Base-by-base conservation (phyloP, 1,140 invertebrate genomes). In the Drosophila ogumai region DNA sequence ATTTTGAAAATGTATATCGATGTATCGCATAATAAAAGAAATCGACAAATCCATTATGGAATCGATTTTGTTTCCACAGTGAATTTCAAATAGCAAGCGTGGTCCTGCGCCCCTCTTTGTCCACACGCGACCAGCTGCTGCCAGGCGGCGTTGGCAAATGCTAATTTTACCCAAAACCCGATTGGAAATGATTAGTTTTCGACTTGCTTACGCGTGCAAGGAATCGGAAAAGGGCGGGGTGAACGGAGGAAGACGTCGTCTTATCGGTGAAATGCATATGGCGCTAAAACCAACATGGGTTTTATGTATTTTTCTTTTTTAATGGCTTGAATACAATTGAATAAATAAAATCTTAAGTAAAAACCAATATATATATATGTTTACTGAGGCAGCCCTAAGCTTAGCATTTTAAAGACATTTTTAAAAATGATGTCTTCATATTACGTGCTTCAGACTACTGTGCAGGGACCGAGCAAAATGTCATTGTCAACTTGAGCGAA, bases 131-230 rank as follows among this genome's bases (percentile, higher is more conserved):
- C 58, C 81, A 82, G 81, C 81, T 84, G 81, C 65, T 76, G 72
- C 54, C 81, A 75, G 67, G 61, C 64, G 50, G 32, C 49, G 52
- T 38, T 8, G 81, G 76, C 43, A 61, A 63, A 82, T 80, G 81
- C 65, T 85, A 84, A 84, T 84, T 84, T 72, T 84, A 76, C 64
- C 76, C 50, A 64, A 84, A 80, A 67, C 66, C 55, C 75, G 60
- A 79, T 79, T 56, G 64, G 34, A 47, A 32, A 75, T 40, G 64
- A 84, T 80, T 72, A 75, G 59, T 79, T 67, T 75, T 58, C 60
- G 31, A 82, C 80, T 75, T 75, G 52, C 73, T 43, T 69, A 63
- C 69, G 80, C 80, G 75, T 79, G 81, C 71, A 76, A 46, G 9
- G 41, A n/a, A n/a, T 36, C 22, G 3, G n/a, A 6, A 17, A 25